Evolutionary conservation across 2,797 vertebrate species (phyloP).

Genomic region (Agapornis canus): DNA sequence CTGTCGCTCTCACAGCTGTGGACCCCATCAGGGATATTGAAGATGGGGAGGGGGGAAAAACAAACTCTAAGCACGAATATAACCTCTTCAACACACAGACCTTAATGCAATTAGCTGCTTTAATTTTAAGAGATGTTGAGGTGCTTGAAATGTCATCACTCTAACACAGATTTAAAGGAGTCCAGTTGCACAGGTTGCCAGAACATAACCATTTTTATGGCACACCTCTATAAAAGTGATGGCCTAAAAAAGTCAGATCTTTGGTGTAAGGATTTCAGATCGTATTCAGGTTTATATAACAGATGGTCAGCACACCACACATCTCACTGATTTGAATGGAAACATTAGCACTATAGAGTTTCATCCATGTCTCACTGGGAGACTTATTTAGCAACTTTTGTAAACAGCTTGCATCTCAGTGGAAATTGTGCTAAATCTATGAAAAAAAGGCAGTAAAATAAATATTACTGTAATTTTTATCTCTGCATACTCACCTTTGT

Average conservation of each 20-base stretch:
- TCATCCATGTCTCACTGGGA: conserved; percentile 62
- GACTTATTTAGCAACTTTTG: conserved; percentile 57
- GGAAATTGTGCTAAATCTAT: background rate
- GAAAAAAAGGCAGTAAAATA: background rate
- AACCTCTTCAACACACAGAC: conserved; percentile 41
- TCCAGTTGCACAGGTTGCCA: conserved; percentile 66
- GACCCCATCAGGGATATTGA: conserved; percentile 46
- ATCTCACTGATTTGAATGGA: conserved; percentile 62
- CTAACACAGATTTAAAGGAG: conserved; percentile 53
- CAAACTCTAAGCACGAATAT: conserved; percentile 20
- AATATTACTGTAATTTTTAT: background rate
- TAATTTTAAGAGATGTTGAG: conserved; percentile 65
- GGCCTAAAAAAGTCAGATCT: conserved; percentile 67
- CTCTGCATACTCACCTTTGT: background rate
- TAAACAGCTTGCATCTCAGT: conserved; percentile 16
- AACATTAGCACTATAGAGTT: conserved; percentile 66
- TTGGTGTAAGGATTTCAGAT: conserved; percentile 59
- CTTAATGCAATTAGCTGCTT: conserved; percentile 69
- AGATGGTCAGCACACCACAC: conserved; percentile 72
- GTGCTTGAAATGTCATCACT: conserved; percentile 72
- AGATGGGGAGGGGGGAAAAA: background rate
- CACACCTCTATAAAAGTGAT: conserved; percentile 72
- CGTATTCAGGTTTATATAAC: conserved; percentile 67
- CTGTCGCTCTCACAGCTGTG: conserved; percentile 49
- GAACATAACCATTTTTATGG: conserved; percentile 76